A percentile compares a stretch with the other conserved stretches of the same genome.
Conservation (phyloP, 2,113 vertebrate species). For the Siphamia tubifer region DNA sequence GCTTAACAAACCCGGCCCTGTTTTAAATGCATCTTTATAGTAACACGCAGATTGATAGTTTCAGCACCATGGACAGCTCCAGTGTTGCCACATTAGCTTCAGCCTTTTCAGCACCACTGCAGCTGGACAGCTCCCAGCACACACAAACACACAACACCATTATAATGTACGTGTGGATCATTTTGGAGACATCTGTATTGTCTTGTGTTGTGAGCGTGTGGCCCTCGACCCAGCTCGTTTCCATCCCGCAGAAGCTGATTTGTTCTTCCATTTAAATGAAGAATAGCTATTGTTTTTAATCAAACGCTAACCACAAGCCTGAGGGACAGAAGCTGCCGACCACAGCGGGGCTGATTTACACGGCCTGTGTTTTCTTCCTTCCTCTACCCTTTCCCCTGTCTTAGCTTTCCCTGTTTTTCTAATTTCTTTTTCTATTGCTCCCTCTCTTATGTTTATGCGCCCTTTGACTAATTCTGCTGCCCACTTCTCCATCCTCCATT, state of each 20-base stretch:
- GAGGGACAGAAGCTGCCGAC: conserved; percentile 57
- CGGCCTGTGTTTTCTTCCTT: conserved; percentile 26
- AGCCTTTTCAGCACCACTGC: conserved; percentile 37
- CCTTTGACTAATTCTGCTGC: conserved; percentile 38
- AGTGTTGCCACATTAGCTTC: neutral
- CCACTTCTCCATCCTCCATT: conserved; percentile 26
- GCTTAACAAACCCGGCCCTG: too few relatives aligned
- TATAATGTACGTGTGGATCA: neutral
- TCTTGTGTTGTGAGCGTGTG: neutral
- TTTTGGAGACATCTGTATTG: conserved; percentile 28
- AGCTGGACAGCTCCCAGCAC: conserved; percentile 56
- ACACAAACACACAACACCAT: neutral
- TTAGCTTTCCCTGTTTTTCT: conserved; percentile 37
- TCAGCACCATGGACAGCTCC: conserved; percentile 61
- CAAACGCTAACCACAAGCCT: conserved; percentile 69
- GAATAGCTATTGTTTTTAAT: conserved; percentile 78
- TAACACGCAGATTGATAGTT: neutral
- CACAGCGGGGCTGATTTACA: conserved; percentile 65
- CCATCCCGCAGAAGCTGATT: conserved; percentile 58
- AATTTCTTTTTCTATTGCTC: conserved; percentile 58
- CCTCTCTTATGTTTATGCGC: conserved; percentile 23
- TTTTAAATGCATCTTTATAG: too few relatives aligned
- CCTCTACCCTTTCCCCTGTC: neutral
- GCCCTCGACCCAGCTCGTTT: conserved; percentile 3
- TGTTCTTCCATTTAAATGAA: conserved; percentile 78